A percentile compares a stretch with the other conserved stretches of the same genome.
phyloP scores from a whole-genome alignment of 2,888 invertebrate genomes.

The Silvanus unidentatus region DNA sequence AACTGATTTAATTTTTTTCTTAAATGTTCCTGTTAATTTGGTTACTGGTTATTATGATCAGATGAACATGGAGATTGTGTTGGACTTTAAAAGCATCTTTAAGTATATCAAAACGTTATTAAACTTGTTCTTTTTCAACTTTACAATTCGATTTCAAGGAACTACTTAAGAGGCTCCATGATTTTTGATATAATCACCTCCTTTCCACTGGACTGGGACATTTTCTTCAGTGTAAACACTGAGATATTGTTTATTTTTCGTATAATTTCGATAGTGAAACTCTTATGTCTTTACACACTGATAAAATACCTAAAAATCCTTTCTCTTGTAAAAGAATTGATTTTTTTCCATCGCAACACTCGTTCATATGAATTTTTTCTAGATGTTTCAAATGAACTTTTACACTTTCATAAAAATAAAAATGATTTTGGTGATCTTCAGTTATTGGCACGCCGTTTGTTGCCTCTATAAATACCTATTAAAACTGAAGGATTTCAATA shows the following conservation, averaged over 20 bases:
- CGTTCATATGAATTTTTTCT: slow-evolving; percentile 17
- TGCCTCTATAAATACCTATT: slow-evolving; percentile 9
- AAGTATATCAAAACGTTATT: slow-evolving; percentile 16
- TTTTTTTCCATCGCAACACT: slow-evolving; percentile 4
- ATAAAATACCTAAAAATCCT: slow-evolving; percentile 14
- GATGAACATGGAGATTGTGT: slow-evolving; percentile 29
- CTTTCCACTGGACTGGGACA: slow-evolving; percentile 15
- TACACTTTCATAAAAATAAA: slow-evolving; percentile 5
- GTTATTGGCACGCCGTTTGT: background rate
- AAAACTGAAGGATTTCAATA: no score
- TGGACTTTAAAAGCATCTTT: slow-evolving; percentile 25
- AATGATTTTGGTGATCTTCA: background rate
- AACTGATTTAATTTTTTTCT: slow-evolving; percentile 18
- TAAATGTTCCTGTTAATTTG: slow-evolving; percentile 25
- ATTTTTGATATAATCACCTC: slow-evolving; percentile 18
- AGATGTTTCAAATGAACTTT: slow-evolving; percentile 16
- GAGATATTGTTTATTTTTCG: no score
- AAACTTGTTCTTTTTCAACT: slow-evolving; percentile 2
- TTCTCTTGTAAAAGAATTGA: slow-evolving; percentile 17
- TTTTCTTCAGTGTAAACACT: slow-evolving; percentile 10
- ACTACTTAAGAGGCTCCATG: slow-evolving; percentile 18
- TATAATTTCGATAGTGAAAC: background rate
- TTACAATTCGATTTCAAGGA: slow-evolving; percentile 10
- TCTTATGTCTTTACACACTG: background rate
- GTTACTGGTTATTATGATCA: slow-evolving; percentile 34